phyloP scores from a whole-genome alignment of 2,888 invertebrate species.

The Mimumesa dahlbomi region DNA sequence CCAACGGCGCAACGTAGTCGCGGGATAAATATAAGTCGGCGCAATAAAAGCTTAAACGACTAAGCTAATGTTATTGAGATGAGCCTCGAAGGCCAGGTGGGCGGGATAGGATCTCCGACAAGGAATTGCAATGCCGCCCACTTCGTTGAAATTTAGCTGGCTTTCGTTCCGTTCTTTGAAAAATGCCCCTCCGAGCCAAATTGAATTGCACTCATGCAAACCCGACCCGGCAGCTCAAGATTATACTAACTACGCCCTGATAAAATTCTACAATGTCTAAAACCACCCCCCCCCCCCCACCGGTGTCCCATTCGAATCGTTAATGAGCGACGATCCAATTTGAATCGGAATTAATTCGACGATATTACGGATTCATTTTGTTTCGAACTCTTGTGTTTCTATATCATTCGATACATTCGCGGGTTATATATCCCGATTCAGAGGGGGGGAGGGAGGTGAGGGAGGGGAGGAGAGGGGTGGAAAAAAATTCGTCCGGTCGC shows the following conservation, averaged over 20 bases:
- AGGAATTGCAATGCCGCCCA: constrained; percentile 72
- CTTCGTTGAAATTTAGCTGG: constrained; percentile 66
- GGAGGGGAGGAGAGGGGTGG: background rate
- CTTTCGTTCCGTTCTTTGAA: constrained; percentile 51
- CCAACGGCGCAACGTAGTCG: constrained; percentile 18
- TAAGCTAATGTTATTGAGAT: constrained; percentile 78
- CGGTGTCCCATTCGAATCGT: no score
- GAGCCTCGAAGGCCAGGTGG: constrained; percentile 65
- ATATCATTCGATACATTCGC: no score
- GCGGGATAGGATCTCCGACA: constrained; percentile 69
- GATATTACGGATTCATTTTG: no score
- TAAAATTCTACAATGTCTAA: no score
- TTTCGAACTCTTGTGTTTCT: no score
- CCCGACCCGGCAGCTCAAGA: constrained; percentile 43
- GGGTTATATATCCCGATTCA: no score
- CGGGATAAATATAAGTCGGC: constrained; percentile 64
- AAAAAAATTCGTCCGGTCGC: constrained; percentile 21
- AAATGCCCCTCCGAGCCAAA: constrained; percentile 58
- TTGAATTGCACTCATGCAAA: constrained; percentile 67
- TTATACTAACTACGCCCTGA: constrained; percentile 66
- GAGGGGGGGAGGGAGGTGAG: background rate
- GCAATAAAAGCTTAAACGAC: constrained; percentile 75
- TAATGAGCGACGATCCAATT: no score
- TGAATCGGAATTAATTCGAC: no score
- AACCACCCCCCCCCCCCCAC: no score